phyloP scores from a whole-genome alignment of 2,113 vertebrate genomes.

The Acanthisitta chloris region DNA sequence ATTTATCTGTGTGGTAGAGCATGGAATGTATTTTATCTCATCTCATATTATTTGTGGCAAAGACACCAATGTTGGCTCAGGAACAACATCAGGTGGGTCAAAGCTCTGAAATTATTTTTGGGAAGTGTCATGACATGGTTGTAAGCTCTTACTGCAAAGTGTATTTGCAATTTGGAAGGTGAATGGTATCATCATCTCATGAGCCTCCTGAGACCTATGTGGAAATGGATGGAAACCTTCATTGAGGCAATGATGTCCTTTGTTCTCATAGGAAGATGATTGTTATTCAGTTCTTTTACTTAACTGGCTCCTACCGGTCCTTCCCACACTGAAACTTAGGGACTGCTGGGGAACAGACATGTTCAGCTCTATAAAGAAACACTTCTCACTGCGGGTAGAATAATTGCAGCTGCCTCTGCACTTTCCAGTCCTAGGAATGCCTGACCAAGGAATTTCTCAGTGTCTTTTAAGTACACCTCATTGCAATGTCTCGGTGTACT shows the following conservation, averaged over 20 bases:
- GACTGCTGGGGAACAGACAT: neutral
- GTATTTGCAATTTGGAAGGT: neutral
- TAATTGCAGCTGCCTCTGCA: neutral
- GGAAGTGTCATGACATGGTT: neutral
- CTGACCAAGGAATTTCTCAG: neutral
- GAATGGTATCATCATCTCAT: accelerated
- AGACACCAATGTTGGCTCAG: neutral
- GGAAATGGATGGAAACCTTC: neutral
- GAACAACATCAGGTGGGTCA: neutral
- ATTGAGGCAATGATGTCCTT: neutral
- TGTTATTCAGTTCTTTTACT: neutral
- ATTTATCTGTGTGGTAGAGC: neutral
- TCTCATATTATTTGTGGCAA: neutral
- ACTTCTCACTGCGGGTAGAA: neutral
- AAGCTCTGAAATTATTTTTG: neutral
- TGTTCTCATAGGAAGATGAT: accelerated
- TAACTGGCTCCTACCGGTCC: accelerated
- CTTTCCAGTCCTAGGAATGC: neutral
- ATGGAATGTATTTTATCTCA: neutral
- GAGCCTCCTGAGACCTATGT: neutral
- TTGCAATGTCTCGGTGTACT: neutral
- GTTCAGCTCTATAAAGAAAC: neutral
- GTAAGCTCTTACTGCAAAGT: neutral
- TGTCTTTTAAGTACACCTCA: neutral
- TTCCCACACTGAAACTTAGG: neutral